Base-by-base conservation (phyloP, 2,113 vertebrate species). In the Etheostoma cragini region DNA sequence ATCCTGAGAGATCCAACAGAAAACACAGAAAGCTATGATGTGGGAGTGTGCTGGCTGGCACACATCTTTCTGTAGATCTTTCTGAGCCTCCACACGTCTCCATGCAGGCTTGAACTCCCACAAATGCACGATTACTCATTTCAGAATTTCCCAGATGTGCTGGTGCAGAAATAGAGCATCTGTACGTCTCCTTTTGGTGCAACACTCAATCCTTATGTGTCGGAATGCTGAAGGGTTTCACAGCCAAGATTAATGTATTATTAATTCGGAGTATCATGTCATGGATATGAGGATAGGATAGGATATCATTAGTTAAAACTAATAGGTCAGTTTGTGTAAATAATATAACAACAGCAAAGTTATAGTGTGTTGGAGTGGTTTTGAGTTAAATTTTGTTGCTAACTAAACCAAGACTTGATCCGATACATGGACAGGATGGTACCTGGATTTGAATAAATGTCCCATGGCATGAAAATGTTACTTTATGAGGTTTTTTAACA, bases 111-210 rank as follows among this genome's bases (percentile, higher is more conserved):
- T 78, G 38, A 74, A 82, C 54, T 77, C 69, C 49, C 76, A 87
- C 67, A 75, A 81, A 45, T 57, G 53, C 50, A 78, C 54, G 54
- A 88, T 70, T 84, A 72, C 42, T 90, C 60, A 78, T 67, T 63
- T 73, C 76, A 81, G 82, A 77, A 80, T 50, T 42, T 83, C 67
- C 71, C 90, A 80, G 75, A 92, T 84, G 85, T 83, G 71, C 54
- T 75, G 49, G 76, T 76, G 77, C 12, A 72, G 57, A 85, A 72
- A 82, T 58, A 56, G 21, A 49, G 3, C 38, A 79, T 63, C 80
- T 72, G 66, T 16, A 70, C 24, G 66, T 80, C 60, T 79, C 11
- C 30, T 54, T 47, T 66, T 14, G n/a, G 61, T 71, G 11, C 15
- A 72, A 35, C 71, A 47, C 33, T 67, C 74, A 65, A 26, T 75